Percentiles rank a stretch among this genome's conserved stretches.
Evolutionary conservation across 2,113 vertebrate species (phyloP).

Genomic region (Actinemys pallida): DNA sequence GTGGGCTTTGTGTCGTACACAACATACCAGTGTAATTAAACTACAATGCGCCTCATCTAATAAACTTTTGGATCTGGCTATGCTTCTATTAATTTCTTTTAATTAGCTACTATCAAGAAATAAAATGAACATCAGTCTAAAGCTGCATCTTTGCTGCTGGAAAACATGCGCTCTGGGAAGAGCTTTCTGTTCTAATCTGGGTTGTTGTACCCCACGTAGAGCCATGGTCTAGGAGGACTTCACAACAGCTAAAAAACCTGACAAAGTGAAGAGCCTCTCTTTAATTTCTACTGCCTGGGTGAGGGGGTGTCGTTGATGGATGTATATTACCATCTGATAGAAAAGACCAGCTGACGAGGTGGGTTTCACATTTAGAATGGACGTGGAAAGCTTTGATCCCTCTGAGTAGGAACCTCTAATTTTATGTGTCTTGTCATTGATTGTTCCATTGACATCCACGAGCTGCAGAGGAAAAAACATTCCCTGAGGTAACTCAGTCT

Average conservation of each 20-base stretch:
- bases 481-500: neutral
- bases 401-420: neutral
- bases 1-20: constrained; percentile 67
- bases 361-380: neutral
- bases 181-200: constrained; percentile 1
- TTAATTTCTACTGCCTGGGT: neutral
- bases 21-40: constrained; percentile 77
- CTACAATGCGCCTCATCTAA: constrained; percentile 69
- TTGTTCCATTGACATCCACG: neutral
- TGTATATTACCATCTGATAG: neutral
- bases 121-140: constrained; percentile 35
- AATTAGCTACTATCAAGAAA: constrained; percentile 71
- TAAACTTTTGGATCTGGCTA: constrained; percentile 62
- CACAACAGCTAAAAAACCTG: neutral
- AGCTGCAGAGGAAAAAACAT: neutral
- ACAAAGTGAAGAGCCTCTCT: neutral
- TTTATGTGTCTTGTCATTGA: neutral
- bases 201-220: neutral
- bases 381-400: neutral
- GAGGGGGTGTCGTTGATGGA: accelerated
- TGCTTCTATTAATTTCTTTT: constrained; percentile 73
- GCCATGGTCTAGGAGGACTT: neutral
- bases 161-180: neutral
- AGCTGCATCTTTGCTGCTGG: constrained; percentile 25
- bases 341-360: neutral